Conservation (phyloP, 2,888 invertebrate genomes). For the Troides oblongomaculatus region DNA sequence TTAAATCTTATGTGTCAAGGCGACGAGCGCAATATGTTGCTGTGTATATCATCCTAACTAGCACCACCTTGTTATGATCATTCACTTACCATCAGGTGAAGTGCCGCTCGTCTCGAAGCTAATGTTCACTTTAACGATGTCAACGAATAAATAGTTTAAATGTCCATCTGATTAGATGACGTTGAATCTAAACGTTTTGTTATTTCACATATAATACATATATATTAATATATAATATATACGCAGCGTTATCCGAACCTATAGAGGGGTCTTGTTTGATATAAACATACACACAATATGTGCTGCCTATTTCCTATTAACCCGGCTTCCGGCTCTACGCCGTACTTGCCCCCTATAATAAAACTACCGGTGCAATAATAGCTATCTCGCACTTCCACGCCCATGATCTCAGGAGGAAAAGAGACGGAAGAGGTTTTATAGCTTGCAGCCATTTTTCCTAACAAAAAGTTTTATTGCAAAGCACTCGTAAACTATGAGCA, state of each 20-base stretch:
- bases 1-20: too few relatives aligned
- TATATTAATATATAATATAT: neutral
- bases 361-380: conserved; percentile 68
- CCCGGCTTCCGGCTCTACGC: conserved; percentile 41
- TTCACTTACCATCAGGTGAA: too few relatives aligned
- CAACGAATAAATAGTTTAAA: too few relatives aligned
- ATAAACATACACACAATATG: neutral
- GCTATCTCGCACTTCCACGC: conserved; percentile 69
- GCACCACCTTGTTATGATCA: too few relatives aligned
- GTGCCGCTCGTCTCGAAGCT: too few relatives aligned
- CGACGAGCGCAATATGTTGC: too few relatives aligned
- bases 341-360: conserved; percentile 56
- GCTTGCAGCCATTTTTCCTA: conserved; percentile 65
- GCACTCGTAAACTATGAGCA: conserved; percentile 74
- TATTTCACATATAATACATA: too few relatives aligned
- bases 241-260: neutral
- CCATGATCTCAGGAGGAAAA: conserved; percentile 63
- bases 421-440: conserved; percentile 64
- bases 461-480: conserved; percentile 74
- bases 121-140: too few relatives aligned
- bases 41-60: too few relatives aligned
- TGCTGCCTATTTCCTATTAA: conserved; percentile 33
- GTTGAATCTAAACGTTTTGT: too few relatives aligned
- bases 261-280: neutral
- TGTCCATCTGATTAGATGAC: too few relatives aligned